Base-by-base conservation (phyloP, 2,888 invertebrate genomes). In the Tribolium freemani region DNA sequence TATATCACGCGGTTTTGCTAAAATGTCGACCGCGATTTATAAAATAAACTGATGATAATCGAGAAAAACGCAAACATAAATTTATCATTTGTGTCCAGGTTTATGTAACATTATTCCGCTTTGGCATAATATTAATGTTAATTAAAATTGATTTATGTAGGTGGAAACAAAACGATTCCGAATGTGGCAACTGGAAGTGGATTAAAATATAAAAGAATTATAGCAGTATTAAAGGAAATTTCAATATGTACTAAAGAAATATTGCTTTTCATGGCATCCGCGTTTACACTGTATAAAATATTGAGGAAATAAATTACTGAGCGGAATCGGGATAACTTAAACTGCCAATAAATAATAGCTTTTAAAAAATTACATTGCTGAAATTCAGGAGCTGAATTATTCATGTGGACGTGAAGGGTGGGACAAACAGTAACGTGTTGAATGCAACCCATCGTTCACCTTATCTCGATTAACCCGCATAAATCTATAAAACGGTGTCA, bases 221-320 rank as follows among this genome's bases (percentile, higher is more conserved):
- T 83, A 78, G 80, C 60, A 72, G 83, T 80, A 83, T 83, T 84
- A 83, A 80, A 80, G 80, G 78, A 84, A 84, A 84, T 84, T 84
- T 84, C 84, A 85, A 85, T 84, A 84, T 84, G 82, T 81, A 81
- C 77, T 75, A 75, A 77, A 83, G 83, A 84, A 83, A 84, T 84
- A 84, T 83, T 75, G 82, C 77, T 79, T 81, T 79, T 78, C 81
- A 77, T 81, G 82, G 79, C 80, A 80, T 81, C 79, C 79, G 78
- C 82, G 83, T 83, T 83, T 83, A 83, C 83, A 84, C 82, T 82
- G 81, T 83, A 83, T 83, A 82, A 84, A 84, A 84, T 83, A 84
- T 83, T 77, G 74, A 66, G 74, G 76, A 79, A 80, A 85, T 84
- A 84, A 84, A 85, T 84, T 84, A 82, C 80, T 70, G 66, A 76